Conservation (phyloP, 2,113 vertebrate species). For the Ahaetulla prasina region DNA sequence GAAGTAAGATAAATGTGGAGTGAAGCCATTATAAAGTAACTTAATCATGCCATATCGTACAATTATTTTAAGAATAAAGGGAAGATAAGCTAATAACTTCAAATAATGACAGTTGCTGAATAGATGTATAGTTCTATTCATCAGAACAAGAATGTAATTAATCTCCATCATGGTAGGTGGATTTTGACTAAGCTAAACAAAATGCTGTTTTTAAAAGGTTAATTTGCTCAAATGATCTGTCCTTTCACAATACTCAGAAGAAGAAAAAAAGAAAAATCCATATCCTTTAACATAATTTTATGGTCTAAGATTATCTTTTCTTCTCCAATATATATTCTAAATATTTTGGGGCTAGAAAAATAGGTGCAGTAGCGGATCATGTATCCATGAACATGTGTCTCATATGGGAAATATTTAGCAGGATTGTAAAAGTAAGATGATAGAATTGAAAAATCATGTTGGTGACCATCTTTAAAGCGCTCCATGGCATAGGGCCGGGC, state of each 20-base stretch:
- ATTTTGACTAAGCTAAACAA: not conserved
- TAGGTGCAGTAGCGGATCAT: not conserved
- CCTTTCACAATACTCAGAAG: not conserved
- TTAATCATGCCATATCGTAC: not conserved
- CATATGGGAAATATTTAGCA: not conserved
- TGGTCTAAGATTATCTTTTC: not conserved
- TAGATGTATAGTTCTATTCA: not conserved
- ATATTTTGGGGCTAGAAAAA: slow-evolving; percentile 5
- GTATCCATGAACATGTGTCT: not conserved
- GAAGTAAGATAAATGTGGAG: not conserved
- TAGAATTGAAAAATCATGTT: not conserved
- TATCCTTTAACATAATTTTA: not conserved
- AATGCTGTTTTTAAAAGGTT: not conserved
- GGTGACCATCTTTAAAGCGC: no score
- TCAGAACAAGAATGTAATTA: not conserved
- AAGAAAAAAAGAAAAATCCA: not conserved
- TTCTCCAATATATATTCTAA: slow-evolving; percentile 23
- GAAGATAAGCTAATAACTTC: not conserved
- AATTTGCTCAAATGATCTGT: slow-evolving; percentile 6
- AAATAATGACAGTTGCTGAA: not conserved
- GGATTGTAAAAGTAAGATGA: not conserved
- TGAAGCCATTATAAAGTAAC: not conserved
- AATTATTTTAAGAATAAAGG: not conserved
- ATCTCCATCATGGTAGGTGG: not conserved
- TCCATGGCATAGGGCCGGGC: no score